Conservation (phyloP, 2,113 vertebrate genomes). For the Motacilla alba region DNA sequence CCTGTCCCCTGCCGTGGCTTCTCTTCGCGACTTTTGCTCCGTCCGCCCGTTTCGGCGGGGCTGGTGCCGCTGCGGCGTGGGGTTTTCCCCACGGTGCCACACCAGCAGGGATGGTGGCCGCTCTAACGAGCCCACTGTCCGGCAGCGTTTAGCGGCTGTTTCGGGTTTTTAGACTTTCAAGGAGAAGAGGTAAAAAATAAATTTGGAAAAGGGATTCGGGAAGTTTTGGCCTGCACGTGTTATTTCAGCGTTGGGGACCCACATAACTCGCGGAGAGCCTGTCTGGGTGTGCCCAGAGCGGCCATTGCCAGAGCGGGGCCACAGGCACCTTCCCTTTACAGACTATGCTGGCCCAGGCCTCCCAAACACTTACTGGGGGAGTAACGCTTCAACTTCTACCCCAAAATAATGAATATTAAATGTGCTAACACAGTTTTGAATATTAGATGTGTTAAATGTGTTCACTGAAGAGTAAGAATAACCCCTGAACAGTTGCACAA, state of each 20-base stretch:
- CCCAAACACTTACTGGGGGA: accelerated
- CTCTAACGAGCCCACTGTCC: accelerated
- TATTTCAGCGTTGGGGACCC: accelerated
- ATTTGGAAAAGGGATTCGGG: not conserved
- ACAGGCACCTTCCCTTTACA: not conserved
- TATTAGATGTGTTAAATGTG: not conserved
- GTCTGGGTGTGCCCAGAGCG: not conserved
- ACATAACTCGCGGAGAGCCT: accelerated
- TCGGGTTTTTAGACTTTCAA: not conserved
- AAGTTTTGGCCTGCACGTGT: not conserved
- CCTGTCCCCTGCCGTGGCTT: accelerated
- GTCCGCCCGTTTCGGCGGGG: accelerated
- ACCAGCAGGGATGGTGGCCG: accelerated
- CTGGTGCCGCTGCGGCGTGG: accelerated
- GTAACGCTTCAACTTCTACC: not conserved
- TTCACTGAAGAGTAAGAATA: not conserved
- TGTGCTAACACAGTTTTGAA: not conserved
- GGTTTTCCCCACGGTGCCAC: not conserved
- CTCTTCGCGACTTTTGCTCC: accelerated
- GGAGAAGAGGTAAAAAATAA: not conserved
- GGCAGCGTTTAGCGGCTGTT: not conserved
- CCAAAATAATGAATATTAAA: not conserved
- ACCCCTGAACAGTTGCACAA: not conserved
- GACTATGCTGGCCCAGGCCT: too few species aligned
- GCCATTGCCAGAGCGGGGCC: not conserved